A percentile compares a stretch with the other conserved stretches of the same genome.
Evolutionary conservation across 2,113 vertebrate genomes (phyloP).

Genomic region (Acanthochromis polyacanthus): DNA sequence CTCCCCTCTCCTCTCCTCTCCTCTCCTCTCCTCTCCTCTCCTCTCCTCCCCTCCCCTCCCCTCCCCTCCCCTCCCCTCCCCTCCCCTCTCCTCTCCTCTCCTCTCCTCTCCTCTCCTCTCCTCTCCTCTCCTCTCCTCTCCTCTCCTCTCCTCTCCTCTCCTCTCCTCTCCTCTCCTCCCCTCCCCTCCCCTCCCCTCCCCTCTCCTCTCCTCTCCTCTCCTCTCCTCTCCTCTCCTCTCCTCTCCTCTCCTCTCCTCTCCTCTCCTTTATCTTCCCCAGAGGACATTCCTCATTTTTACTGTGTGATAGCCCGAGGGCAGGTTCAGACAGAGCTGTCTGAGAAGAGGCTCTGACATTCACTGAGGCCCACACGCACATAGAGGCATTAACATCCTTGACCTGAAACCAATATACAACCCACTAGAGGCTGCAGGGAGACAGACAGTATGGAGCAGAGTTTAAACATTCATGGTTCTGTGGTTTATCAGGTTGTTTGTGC

Average conservation of each 20-base stretch:
- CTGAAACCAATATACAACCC: constrained; percentile 36
- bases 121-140: constrained; percentile 12
- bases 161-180: constrained; percentile 12
- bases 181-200: neutral
- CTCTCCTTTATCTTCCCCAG: neutral
- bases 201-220: neutral
- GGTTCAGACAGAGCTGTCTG: constrained; percentile 60
- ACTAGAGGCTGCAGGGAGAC: constrained; percentile 6
- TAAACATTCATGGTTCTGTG: constrained; percentile 2
- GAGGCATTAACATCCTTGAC: constrained; percentile 55
- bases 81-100: neutral
- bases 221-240: neutral
- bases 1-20: constrained; percentile 23
- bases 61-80: constrained; percentile 16
- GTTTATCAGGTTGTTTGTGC: constrained; percentile 36
- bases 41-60: neutral
- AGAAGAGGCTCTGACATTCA: constrained; percentile 45
- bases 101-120: neutral
- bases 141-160: neutral
- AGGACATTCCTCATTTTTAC: constrained; percentile 54
- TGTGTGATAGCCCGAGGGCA: constrained; percentile 48
- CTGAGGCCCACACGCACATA: constrained; percentile 28
- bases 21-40: constrained; percentile 17
- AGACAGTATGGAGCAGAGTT: constrained; percentile 6
- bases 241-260: constrained; percentile 11